Percentiles rank a stretch among this genome's conserved stretches.
Evolutionary conservation across 2,888 invertebrate species (phyloP).

Genomic region (Protonemura montana): DNA sequence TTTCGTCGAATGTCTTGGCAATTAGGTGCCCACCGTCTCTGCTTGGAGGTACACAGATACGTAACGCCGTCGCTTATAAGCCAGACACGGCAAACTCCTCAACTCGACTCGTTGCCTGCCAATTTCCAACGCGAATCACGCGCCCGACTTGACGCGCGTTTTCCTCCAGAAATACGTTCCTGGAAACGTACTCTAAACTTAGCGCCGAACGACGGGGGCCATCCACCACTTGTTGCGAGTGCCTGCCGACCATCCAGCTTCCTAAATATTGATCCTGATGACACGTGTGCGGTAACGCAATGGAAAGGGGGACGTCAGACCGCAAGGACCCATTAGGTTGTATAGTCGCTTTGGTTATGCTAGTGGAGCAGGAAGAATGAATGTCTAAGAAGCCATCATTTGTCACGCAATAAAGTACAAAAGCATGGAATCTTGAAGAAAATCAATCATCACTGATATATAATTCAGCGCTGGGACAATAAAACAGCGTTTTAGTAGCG

Average conservation of each 20-base stretch:
- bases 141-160: background rate
- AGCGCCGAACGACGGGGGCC: background rate
- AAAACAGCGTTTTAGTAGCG: background rate
- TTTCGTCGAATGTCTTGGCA: background rate
- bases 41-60: background rate
- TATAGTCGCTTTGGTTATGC: background rate
- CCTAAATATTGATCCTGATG: slow-evolving; percentile 4
- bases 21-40: background rate
- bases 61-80: background rate
- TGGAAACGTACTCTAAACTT: background rate
- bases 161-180: background rate
- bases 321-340: too few relatives aligned
- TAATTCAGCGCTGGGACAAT: background rate
- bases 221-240: background rate
- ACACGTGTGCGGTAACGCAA: background rate
- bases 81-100: background rate
- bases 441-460: slow-evolving; percentile 24
- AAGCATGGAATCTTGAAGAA: background rate
- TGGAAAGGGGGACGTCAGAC: background rate
- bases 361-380: background rate
- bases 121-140: background rate
- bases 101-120: background rate
- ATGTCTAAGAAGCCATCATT: background rate
- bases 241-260: background rate
- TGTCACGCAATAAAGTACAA: background rate